Evolutionary conservation across 2,888 invertebrate genomes (phyloP), one percentile per base, ranked within the genome.

Genomic region (Perizoma flavofasciatum): DNA sequence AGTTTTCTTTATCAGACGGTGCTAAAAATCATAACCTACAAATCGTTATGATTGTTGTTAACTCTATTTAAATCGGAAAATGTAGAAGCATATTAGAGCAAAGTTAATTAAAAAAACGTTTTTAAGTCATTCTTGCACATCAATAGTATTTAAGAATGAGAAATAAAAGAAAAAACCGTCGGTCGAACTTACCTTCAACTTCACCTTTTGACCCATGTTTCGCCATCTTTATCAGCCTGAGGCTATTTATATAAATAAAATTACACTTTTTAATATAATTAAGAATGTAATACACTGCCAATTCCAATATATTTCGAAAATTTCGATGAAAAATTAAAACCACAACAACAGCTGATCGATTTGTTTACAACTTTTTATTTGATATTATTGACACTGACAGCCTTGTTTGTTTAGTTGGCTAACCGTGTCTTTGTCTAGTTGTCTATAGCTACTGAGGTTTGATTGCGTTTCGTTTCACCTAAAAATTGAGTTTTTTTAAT

Each of bases 151-250:
- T 22, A 22, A 2, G 22, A 22, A 22, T 22, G 3, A 22, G 22
- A 22, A 22, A 22, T 22, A 22, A 22, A 22, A 3, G 22, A 22
- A 22, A 22, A 22, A 22, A 22, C 22, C 1, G 22, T 22, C 22
- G 22, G 1, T 35, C 0, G 4, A 11, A 46, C 84, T 72, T 68
- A 83, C 85, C 82, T 69, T 82, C 81, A 5, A 61, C 55, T 45
- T 76, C 78, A n/a, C 62, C 40, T 71, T 78, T 79, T 6, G 55
- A 47, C 54, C 71, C 65, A n/a, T 61, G 51, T 61, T 76, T 76
- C 34, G 68, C 53, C 81, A 83, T 83, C 55, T 49, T 65, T 10
- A 40, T 33, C 51, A 22, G 22, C 9, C 7, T 4, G 22, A 35
- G 1, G 10, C 32, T 49, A 9, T 4, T 39, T 9, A 37, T 39